Percentiles rank a stretch among this genome's conserved stretches.
phyloP scores from a whole-genome alignment of 2,888 invertebrate species.

The Mactromeris polynyma region DNA sequence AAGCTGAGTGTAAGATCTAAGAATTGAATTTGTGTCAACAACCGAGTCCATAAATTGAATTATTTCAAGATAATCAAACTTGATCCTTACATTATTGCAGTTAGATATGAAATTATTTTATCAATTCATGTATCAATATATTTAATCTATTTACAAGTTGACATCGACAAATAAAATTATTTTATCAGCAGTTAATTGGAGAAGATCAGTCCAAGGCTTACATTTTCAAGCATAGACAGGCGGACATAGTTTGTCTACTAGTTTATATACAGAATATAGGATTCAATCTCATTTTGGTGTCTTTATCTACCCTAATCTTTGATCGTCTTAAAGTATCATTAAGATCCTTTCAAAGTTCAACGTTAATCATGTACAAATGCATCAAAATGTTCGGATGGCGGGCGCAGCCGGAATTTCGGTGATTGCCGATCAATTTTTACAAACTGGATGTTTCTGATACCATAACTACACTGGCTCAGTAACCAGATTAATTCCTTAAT shows the following conservation, averaged over 20 bases:
- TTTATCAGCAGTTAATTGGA: neutral
- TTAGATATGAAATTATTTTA: slow-evolving; percentile 42
- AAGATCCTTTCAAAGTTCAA: slow-evolving; percentile 47
- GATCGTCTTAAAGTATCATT: slow-evolving; percentile 46
- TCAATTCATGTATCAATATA: slow-evolving; percentile 25
- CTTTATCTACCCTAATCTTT: slow-evolving; percentile 50
- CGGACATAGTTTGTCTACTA: neutral
- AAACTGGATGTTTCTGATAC: slow-evolving; percentile 48
- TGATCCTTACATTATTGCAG: neutral
- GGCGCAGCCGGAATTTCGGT: slow-evolving; percentile 40
- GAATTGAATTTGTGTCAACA: neutral
- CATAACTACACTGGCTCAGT: slow-evolving; percentile 40
- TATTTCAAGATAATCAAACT: neutral
- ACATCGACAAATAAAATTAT: slow-evolving; percentile 8
- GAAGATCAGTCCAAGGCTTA: neutral
- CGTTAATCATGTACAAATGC: slow-evolving; percentile 45
- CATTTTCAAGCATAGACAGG: neutral
- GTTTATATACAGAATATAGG: neutral
- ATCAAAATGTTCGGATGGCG: slow-evolving; percentile 35
- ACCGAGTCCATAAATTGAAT: neutral
- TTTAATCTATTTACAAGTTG: slow-evolving; percentile 12
- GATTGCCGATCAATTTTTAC: slow-evolving; percentile 62
- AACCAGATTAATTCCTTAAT: slow-evolving; percentile 70
- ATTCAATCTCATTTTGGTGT: slow-evolving; percentile 24
- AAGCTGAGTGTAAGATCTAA: neutral